phyloP scores from a whole-genome alignment of 2,888 invertebrate species.

The Beris morrisii region DNA sequence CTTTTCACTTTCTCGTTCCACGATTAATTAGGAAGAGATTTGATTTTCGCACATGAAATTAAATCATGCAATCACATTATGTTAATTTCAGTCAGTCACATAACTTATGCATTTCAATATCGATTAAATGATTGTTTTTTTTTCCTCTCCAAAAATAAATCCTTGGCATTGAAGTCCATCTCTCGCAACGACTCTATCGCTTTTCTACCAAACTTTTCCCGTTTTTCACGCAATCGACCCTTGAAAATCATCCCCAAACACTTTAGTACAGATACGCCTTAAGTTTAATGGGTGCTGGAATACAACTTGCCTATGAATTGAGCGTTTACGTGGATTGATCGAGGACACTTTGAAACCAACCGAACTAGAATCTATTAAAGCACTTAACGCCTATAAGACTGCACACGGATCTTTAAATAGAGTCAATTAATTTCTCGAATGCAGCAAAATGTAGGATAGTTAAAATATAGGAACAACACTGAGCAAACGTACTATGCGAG shows the following conservation, averaged over 20 bases:
- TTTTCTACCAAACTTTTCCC: background rate
- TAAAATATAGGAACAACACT: background rate
- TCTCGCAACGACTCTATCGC: conserved; percentile 6
- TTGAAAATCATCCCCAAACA: background rate
- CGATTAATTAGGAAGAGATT: too few species aligned
- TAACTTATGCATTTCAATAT: too few species aligned
- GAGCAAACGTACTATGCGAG: background rate
- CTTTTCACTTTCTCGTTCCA: too few species aligned
- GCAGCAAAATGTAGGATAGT: background rate
- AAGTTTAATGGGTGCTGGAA: background rate
- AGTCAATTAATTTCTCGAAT: conserved; percentile 11
- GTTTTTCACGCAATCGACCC: conserved; percentile 19
- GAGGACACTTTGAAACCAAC: background rate
- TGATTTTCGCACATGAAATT: too few species aligned
- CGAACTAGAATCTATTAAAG: background rate
- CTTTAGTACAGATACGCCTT: too few species aligned
- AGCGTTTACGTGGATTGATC: background rate
- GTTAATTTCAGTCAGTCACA: too few species aligned
- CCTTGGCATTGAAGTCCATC: conserved; percentile 12
- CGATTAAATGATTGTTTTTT: too few species aligned
- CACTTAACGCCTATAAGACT: too few species aligned
- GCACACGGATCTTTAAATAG: too few species aligned
- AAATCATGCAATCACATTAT: too few species aligned
- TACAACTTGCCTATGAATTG: conserved; percentile 23
- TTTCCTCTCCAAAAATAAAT: background rate